Base-by-base conservation (phyloP, 2,888 invertebrate genomes). In the Sympetrum striolatum region DNA sequence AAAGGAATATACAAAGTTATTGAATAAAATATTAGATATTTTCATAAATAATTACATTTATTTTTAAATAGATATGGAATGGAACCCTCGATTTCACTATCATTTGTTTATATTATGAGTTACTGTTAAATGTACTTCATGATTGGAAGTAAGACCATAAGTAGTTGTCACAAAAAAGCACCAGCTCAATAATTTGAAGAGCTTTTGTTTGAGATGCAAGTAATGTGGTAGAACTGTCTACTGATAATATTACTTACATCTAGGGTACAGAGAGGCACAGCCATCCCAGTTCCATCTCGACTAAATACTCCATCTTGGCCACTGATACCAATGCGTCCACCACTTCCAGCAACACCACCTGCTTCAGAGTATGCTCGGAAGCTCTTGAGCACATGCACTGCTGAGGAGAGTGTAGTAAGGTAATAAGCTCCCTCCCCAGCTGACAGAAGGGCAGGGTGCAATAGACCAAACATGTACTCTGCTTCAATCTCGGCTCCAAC, bases 401-500 rank as follows among this genome's bases (percentile, higher is more conserved):
- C 99, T 90, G 98, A 98, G 93, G 98, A 98, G 90, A 99, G 95
- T 0, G 98, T 98, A 0, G 99, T 98, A 91, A 99, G 95, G 93
- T 99, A 99, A 94, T 99, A 99, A 6, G 98, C 98, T 0, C 98
- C 98, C 93, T 99, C 98, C 4, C 98, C 98, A 73, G 95, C 95
- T 0, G 97, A 97, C 90, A 98, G 95, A 90, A 99, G 94, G 0
- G 98, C 98, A 0, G 98, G 98, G 91, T 99, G 99, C 60, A 99
- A 95, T 73, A 99, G 95, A 39, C 95, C 98, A 95, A 98, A 98
- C 98, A 99, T 99, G 93, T 98, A 97, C 93, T 98, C 98, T 0
- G 98, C 98, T 93, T 99, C 99, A 91, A 99, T 96, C 94, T 99
- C 99, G 0, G 98, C 98, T 53, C 98, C 97, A 12, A 98, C 97